Percentiles rank a stretch among this genome's conserved stretches.
phyloP scores from a whole-genome alignment of 2,888 invertebrate species.

The Lasioglossum pauxillum region DNA sequence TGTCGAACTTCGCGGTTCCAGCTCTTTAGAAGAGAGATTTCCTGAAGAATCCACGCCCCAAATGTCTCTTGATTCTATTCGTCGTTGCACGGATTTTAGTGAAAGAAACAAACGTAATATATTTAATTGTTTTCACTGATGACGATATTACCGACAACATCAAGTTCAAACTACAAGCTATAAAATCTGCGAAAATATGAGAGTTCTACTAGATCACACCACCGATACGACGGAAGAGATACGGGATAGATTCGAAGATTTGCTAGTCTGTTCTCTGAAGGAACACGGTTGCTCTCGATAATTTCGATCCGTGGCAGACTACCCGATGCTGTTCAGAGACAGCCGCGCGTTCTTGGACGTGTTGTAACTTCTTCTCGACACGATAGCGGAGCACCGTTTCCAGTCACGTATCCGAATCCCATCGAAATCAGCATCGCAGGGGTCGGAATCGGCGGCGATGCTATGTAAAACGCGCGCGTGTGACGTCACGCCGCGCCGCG shows the following conservation, averaged over 20 bases:
- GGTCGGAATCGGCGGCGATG: not conserved
- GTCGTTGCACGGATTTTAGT: not conserved
- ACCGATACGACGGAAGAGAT: not conserved
- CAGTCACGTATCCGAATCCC: conserved; percentile 9
- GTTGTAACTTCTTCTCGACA: not conserved
- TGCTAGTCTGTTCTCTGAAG: not conserved
- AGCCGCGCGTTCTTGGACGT: not conserved
- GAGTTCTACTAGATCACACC: not conserved
- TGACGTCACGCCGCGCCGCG: not conserved
- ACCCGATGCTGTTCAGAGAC: not conserved
- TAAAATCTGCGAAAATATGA: not conserved
- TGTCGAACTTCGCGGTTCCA: not conserved
- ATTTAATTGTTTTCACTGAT: too few species aligned
- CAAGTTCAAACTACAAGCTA: not conserved
- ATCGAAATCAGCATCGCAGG: conserved; percentile 9
- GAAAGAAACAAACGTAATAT: not conserved
- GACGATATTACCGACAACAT: not conserved
- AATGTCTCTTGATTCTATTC: not conserved
- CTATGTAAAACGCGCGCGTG: not conserved
- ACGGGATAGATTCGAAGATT: not conserved
- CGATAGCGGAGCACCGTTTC: not conserved
- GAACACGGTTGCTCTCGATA: not conserved
- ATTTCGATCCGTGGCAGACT: not conserved
- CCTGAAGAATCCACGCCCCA: not conserved
- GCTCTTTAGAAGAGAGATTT: not conserved